These are phyloP conservation scores for Oncorhynchus kisutch DNA, from an alignment of 2,113 vertebrate genomes.

Conservation along the genomic window DNA sequence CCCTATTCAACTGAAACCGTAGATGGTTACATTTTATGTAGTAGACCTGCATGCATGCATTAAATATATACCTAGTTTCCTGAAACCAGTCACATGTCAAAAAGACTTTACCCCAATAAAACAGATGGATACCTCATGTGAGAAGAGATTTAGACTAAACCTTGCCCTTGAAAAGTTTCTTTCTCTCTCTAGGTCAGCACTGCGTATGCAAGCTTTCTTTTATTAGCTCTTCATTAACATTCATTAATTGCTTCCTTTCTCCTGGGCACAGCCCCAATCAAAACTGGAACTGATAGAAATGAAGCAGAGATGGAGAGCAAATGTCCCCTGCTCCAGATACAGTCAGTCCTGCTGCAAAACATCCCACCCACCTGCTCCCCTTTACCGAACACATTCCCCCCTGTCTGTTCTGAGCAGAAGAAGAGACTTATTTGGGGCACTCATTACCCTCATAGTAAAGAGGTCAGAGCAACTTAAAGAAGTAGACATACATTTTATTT, in stretches of 20 bases:
- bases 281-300: conserved; percentile 63
- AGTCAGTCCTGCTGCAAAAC: conserved; percentile 30
- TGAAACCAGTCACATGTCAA: too few relatives aligned
- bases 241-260: conserved; percentile 76
- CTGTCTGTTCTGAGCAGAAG: conserved; percentile 2
- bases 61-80: too few relatives aligned
- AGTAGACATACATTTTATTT: conserved; percentile 91
- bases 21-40: neutral
- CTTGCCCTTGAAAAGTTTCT: conserved; percentile 69
- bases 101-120: too few relatives aligned
- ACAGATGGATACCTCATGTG: too few relatives aligned
- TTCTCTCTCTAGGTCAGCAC: conserved; percentile 46
- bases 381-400: neutral
- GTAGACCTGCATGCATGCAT: neutral
- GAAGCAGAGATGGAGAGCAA: conserved; percentile 23
- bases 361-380: too few relatives aligned
- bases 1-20: too few relatives aligned
- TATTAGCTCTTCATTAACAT: conserved; percentile 79
- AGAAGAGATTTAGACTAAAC: conserved; percentile 17
- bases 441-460: neutral
- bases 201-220: conserved; percentile 58
- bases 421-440: neutral
- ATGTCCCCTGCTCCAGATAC: conserved; percentile 61
- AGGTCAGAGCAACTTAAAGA: conserved; percentile 60
- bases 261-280: conserved; percentile 59